Evolutionary conservation across 2,888 invertebrate species (phyloP), one percentile per base, ranked within the genome.

Genomic region (Pimpla rufipes): DNA sequence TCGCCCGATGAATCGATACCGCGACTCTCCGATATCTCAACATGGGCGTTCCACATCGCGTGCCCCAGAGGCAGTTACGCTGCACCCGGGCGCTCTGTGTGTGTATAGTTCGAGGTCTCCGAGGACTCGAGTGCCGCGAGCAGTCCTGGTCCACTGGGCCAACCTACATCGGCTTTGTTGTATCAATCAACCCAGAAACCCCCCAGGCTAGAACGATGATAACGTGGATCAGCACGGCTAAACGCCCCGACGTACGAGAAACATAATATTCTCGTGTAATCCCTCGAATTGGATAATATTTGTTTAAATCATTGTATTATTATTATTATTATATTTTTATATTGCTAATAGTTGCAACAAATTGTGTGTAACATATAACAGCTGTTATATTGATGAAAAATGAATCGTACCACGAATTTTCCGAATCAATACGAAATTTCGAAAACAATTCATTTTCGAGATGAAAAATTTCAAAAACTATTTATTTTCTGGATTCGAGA

Each of bases 1-100:
- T 71, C 47, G 45, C 47, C 47, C 52, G 45, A 57, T 40, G 18
- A 75, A 77, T 77, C 79, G 75, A 75, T 74, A 29, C 73, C 77
- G 73, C 74, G 71, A 52, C 37, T n/a, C 73, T 81, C 76, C 84
- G 81, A 67, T 84, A 71, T 79, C 80, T 40, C 68, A 23, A 75
- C 45, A 57, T 21, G 75, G 35, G 11, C 40, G 50, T 62, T 59
- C 37, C 55, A 18, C 11, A 64, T 64, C 40, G 50, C 23, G 55
- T 40, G 70, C 64, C 52, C 64, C 16, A n/a, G 11, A 47, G 42
- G 13, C 13, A 64, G 29, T 5, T n/a, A 29, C 3, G 29, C 5
- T 29, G 5, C 29, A 29, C 5, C 29, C 3, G 5, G 29, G 29
- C 29, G 2, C 29, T 29, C 29, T 29, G 29, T 71, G 40, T 42